phyloP scores from a whole-genome alignment of 2,113 vertebrate species.

The Pseudopodoces humilis region DNA sequence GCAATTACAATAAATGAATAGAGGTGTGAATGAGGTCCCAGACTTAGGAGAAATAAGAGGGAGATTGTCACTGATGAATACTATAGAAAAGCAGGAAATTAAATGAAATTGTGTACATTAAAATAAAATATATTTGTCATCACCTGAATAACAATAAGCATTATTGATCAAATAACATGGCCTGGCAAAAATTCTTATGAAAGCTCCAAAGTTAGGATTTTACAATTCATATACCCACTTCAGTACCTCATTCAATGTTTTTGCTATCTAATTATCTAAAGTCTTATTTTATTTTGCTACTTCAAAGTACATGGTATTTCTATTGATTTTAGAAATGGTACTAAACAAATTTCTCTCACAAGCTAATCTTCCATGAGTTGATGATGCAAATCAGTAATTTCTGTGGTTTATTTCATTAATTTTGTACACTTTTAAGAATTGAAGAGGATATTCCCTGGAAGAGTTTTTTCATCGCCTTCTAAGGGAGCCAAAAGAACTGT shows the following conservation, averaged over 20 bases:
- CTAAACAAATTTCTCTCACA: background rate
- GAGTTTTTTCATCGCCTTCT: background rate
- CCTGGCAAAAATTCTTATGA: background rate
- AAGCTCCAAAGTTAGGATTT: background rate
- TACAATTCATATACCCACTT: background rate
- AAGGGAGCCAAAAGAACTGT: fast-evolving
- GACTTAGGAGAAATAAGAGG: background rate
- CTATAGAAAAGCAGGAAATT: background rate
- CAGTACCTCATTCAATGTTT: background rate
- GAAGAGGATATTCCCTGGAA: background rate
- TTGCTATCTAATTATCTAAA: background rate
- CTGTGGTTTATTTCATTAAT: background rate
- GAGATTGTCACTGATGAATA: background rate
- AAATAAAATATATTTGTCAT: background rate
- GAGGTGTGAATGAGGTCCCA: fast-evolving
- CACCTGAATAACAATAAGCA: background rate
- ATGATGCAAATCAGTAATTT: background rate
- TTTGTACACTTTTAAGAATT: background rate
- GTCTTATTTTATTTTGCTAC: background rate
- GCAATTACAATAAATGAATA: background rate
- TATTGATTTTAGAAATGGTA: background rate
- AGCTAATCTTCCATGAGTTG: background rate
- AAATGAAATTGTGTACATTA: background rate
- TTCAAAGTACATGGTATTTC: background rate
- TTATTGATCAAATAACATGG: background rate